Base-by-base conservation (phyloP, 1,140 invertebrate genomes). In the Leptinotarsa undecemlineata region DNA sequence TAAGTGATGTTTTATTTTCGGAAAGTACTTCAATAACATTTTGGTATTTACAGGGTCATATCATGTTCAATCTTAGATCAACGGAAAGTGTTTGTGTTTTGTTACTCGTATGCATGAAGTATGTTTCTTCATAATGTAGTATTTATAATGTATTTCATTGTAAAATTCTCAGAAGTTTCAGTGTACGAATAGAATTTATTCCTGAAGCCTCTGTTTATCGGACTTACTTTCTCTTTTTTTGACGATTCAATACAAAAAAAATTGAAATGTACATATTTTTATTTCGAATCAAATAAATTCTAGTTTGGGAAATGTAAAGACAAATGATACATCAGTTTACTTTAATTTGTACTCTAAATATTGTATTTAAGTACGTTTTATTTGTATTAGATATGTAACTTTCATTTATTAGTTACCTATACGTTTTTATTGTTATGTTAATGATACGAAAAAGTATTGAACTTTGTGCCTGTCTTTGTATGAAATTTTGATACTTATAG, bases 381-480 rank as follows among this genome's bases (percentile, higher is more conserved):
- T 42, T 42, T 42, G 33, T 42, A 42, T 42, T 63, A 21, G 15
- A 21, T 20, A 73, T 26, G 13, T 68, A 48, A 73, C 17, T 14
- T 8, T 69, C 17, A 19, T 5, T n/a, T 42, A 63, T n/a, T 48
- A 67, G 4, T 73, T 67, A 63, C 21, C 21, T 21, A 2, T n/a
- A 8, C 21, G 19, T 19, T 72, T 42, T 57, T 57, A 19, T 57
- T 15, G 2, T 57, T 57, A 73, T 26, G 64, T 67, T 67, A 17
- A 67, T 23, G 51, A 67, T 74, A 74, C 68, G 74, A 71, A 68
- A 75, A 72, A 78, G 77, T 78, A 79, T 79, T 77, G 76, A 81
- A 82, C 81, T 82, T 82, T 80, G 82, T 82, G 82, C 82, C 82
- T 82, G 75, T 81, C 79, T 78, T 78, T 76, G 74, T 79, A 78